phyloP scores from a whole-genome alignment of 2,888 invertebrate genomes.

The Diploptera punctata region DNA sequence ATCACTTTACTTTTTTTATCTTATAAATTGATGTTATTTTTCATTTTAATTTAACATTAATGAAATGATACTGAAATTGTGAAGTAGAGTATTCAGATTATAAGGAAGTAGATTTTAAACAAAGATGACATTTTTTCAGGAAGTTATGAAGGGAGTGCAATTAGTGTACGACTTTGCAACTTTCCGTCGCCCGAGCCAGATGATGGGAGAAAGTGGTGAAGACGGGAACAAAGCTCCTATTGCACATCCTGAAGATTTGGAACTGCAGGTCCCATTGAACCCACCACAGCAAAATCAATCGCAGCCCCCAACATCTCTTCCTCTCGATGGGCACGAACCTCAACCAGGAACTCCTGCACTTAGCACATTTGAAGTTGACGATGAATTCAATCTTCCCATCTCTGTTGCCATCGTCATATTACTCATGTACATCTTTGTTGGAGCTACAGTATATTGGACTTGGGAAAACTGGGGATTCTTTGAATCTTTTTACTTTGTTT shows the following conservation, averaged over 20 bases:
- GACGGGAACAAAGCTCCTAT: conserved; percentile 4
- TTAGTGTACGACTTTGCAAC: conserved; percentile 81
- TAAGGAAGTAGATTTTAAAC: too few species aligned
- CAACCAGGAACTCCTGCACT: conserved; percentile 75
- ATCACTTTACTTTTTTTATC: too few species aligned
- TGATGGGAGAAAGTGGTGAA: conserved; percentile 53
- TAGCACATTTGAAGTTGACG: conserved; percentile 81
- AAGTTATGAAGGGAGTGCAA: conserved; percentile 84
- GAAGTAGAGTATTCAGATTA: too few species aligned
- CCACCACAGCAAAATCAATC: conserved; percentile 42
- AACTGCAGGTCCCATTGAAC: conserved; percentile 31
- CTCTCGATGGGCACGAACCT: conserved; percentile 50
- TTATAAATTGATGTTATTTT: too few species aligned
- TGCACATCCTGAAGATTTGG: conserved; percentile 5
- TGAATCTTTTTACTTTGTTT: conserved; percentile 95
- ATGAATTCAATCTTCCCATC: conserved; percentile 94
- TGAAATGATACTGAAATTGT: too few species aligned
- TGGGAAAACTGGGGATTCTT: conserved; percentile 91
- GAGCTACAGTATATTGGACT: conserved; percentile 78
- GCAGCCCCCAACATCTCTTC: conserved; percentile 49
- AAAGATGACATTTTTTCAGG: too few species aligned
- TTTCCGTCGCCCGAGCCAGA: conserved; percentile 73
- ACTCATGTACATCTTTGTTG: conserved; percentile 84
- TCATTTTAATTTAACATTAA: too few species aligned
- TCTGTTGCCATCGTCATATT: conserved; percentile 86